Evolutionary conservation across 2,888 invertebrate genomes (phyloP).

Genomic region (Eupithecia subumbrata): DNA sequence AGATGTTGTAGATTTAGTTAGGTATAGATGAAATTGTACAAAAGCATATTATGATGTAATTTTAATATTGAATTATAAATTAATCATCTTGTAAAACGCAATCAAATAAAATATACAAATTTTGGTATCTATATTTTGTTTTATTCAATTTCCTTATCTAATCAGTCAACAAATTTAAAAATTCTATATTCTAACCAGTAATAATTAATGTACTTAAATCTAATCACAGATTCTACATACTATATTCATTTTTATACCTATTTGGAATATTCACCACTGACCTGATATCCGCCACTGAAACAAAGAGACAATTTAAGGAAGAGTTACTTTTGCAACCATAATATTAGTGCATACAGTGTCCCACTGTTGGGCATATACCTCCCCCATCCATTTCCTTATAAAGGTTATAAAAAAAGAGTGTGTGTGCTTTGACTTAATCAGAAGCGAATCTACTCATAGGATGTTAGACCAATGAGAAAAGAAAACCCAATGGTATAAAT

Average conservation of each 20-base stretch:
- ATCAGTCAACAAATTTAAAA: background rate
- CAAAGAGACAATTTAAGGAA: background rate
- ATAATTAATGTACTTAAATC: background rate
- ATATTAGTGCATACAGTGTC: background rate
- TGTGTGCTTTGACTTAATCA: no score
- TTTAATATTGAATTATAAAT: constrained; percentile 79
- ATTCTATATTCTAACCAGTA: background rate
- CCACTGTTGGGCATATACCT: background rate
- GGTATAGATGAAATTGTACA: constrained; percentile 83
- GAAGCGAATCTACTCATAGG: no score
- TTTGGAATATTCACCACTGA: background rate
- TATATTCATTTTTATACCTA: background rate
- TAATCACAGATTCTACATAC: constrained; percentile 6
- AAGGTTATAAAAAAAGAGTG: no score
- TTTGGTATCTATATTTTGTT: constrained; percentile 71
- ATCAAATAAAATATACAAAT: constrained; percentile 83
- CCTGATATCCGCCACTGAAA: background rate
- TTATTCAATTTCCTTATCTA: constrained; percentile 3
- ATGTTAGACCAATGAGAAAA: no score
- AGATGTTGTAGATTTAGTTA: constrained; percentile 78
- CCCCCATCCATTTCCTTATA: no score
- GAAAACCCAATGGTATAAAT: no score
- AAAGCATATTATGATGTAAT: constrained; percentile 78
- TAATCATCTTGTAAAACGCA: constrained; percentile 83
- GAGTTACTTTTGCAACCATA: background rate